A percentile compares a stretch with the other conserved stretches of the same genome.
Evolutionary conservation across 2,888 invertebrate genomes (phyloP).

Genomic region (Cylloceria caligata): DNA sequence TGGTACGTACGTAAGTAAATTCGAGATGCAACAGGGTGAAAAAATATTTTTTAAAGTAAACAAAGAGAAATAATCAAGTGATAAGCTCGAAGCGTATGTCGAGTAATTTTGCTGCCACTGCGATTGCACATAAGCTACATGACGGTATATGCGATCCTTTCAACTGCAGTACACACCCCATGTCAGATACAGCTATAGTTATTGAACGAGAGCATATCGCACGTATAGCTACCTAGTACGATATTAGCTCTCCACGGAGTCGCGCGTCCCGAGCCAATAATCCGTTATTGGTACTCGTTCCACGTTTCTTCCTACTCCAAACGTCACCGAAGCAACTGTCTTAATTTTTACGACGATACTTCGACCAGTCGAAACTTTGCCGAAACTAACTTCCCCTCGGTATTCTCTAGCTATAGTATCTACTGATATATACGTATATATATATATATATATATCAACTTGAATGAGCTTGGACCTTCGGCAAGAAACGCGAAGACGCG

Average conservation of each 20-base stretch:
- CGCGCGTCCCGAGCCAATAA: slow-evolving; percentile 65
- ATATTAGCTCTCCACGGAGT: slow-evolving; percentile 36
- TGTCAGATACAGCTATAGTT: slow-evolving; percentile 16
- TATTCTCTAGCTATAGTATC: background rate
- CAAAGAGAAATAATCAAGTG: no score
- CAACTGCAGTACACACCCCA: background rate
- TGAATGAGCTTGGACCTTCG: background rate
- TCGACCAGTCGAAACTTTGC: slow-evolving; percentile 54
- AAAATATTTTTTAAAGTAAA: background rate
- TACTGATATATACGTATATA: background rate
- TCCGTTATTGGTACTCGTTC: slow-evolving; percentile 64
- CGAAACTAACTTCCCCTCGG: slow-evolving; percentile 24
- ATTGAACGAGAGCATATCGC: background rate
- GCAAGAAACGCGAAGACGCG: background rate
- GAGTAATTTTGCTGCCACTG: slow-evolving; percentile 35
- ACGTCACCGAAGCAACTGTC: slow-evolving; percentile 35
- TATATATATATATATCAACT: background rate
- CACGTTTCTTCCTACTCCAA: slow-evolving; percentile 9
- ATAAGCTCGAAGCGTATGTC: background rate
- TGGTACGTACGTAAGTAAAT: no score
- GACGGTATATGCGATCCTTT: slow-evolving; percentile 14
- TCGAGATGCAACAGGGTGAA: no score
- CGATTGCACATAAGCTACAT: slow-evolving; percentile 29
- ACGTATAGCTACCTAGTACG: slow-evolving; percentile 3
- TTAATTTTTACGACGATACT: slow-evolving; percentile 63